These are phyloP conservation scores for Scrobipalpa atriplicella DNA, from an alignment of 2,888 invertebrate species.

Conservation along the genomic window DNA sequence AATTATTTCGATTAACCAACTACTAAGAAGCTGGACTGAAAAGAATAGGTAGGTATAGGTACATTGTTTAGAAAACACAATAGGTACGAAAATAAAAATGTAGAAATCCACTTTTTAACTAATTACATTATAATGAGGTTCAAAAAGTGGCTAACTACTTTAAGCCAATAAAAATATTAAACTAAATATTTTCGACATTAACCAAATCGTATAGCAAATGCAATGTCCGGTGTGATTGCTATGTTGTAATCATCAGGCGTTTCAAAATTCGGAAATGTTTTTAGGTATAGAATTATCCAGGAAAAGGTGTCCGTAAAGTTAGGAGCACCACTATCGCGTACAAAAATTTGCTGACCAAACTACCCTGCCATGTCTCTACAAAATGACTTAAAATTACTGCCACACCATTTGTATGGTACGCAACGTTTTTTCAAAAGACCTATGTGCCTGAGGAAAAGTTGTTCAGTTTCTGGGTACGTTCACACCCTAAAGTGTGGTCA, in stretches of 20 bases:
- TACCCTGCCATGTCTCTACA: too few relatives aligned
- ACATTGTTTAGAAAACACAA: background rate
- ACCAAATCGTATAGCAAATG: conserved; percentile 3
- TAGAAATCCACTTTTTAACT: conserved; percentile 17
- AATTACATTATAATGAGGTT: background rate
- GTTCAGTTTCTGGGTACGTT: too few relatives aligned
- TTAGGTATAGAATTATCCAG: too few relatives aligned
- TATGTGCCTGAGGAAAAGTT: too few relatives aligned
- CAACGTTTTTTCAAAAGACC: too few relatives aligned
- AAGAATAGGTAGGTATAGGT: background rate
- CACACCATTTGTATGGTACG: too few relatives aligned
- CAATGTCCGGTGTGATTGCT: background rate
- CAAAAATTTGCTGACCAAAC: too few relatives aligned
- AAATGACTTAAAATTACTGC: too few relatives aligned
- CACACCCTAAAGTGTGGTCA: background rate
- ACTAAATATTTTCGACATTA: background rate
- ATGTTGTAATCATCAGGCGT: background rate
- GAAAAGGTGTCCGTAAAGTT: too few relatives aligned
- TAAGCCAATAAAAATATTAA: conserved; percentile 5
- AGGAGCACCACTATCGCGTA: too few relatives aligned
- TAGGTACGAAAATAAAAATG: background rate
- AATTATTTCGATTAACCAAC: background rate
- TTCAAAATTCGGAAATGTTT: background rate
- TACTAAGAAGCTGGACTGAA: too few relatives aligned
- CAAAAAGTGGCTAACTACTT: conserved; percentile 23